Base-by-base conservation (phyloP, 1,140 invertebrate genomes). In the Drosophila quadrilineata region DNA sequence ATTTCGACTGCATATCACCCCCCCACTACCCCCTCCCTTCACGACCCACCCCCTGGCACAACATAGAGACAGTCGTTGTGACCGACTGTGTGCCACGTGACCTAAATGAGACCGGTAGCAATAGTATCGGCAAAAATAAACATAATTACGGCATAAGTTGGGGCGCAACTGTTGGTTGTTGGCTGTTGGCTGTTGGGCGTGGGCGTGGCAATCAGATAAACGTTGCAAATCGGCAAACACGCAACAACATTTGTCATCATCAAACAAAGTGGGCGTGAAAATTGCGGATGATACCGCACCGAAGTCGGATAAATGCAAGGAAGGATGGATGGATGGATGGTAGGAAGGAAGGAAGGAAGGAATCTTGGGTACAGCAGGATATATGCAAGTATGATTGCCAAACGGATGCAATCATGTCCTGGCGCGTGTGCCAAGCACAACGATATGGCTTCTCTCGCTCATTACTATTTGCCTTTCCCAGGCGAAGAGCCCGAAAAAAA, bases 231-330 rank as follows among this genome's bases (percentile, higher is more conserved):
- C 71, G 71, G 60, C 66, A 73, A 73, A 85, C 79, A 85, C 74
- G 79, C 79, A 85, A 79, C 79, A 50, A 85, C 66, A 85, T 85
- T 85, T 85, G 79, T 85, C 79, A 85, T 85, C 74, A 85, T 85
- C 79, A 85, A 85, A 85, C 79, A 85, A 85, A 85, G 80, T 85
- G 79, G 79, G 79, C 79, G 79, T 85, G 79, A 85, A 85, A 85
- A 85, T 85, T 85, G 79, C 79, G 79, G 79, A 85, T 85, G 71
- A 75, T 57, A 63, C 52, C 62, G 52, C n/a, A 56, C 14, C 28
- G 36, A 28, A 38, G 28, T 5, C 36, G 33, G 29, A 58, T 41
- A 52, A 57, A 52, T 29, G 26, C 26, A 6, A 19, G 63, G 36
- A 59, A 63, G 66, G 38, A 33, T 5, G 14, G 31, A 14, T 36